Base-by-base conservation (phyloP, 2,888 invertebrate genomes). In the Allophyes oxyacanthae region DNA sequence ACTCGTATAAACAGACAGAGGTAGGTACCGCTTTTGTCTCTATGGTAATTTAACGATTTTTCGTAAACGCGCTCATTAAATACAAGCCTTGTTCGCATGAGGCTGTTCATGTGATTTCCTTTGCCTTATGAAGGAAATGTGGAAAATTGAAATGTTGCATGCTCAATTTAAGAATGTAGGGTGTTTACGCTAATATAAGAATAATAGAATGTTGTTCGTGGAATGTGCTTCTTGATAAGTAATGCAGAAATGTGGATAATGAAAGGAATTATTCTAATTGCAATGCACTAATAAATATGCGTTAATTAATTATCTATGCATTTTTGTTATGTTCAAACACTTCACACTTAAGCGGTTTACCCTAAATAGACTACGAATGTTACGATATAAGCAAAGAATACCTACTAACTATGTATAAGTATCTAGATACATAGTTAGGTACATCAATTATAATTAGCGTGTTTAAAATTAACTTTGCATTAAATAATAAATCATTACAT, bases 21-120 rank as follows among this genome's bases (percentile, higher is more conserved):
- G 75, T 65, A 72, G 70, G 75, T 65, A 66, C 66, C 62, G 53
- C 60, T 74, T 67, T 76, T 58, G 60, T 75, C 53, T 67, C 57
- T 64, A 74, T 72, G 53, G 55, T 62, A 60, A 57, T 59, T 56
- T 54, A 48, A 54, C 48, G 51, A 11, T 26, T n/a, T 71, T 63
- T 58, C 30, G 43, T 46, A 28, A 52, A 48, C 28, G 40, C 45
- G 25, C 43, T 54, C 48, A 59, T 72, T 68, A 60, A 64, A 57
- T 60, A 46, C 43, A 48, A 53, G n/a, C 40, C 59, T 45, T 46
- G 56, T 56, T 53, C 48, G 51, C 56, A 26, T 14, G 13, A 48
- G 32, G 38, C 28, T 41, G 53, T 54, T 52, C 30, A 54, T 49
- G 36, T 45, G 8, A 69, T 69, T 57, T 56, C 62, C 50, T 34